Base-by-base conservation (phyloP, 2,113 vertebrate species). In the Centropus bengalensis region DNA sequence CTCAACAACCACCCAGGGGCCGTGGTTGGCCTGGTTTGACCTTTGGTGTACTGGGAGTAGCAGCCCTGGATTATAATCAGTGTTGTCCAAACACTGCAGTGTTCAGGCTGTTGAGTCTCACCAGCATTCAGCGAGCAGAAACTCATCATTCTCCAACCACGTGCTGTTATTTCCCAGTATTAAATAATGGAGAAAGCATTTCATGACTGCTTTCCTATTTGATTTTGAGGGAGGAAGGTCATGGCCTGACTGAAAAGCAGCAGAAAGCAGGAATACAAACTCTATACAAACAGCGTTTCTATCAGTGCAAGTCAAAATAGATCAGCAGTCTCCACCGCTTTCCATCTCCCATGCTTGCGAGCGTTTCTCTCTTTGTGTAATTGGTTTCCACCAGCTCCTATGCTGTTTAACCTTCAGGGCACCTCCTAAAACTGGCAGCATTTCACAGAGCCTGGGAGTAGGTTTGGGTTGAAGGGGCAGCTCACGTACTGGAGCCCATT, bases 71-170 rank as follows among this genome's bases (percentile, higher is more conserved):
- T 55, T 51, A 18, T 9, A 4, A 28, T 69, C 68, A 44, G 0
- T 0, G 0, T 14, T 55, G 49, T 10, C 18, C 58, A 68, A 6
- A 23, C 1, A 3, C 3, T 67, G 56, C 24, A 0, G 1, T 0
- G 2, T 10, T 71, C 58, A 52, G 77, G 15, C 17, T 0, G 1
- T 56, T 0, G 0, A 8, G 8, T 42, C 1, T 55, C 67, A 5
- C 21, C 1, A 0, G 23, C 16, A 5, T 38, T 36, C 33, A 23
- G 56, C 33, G 11, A 32, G 28, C 49, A 76, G 67, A 67, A 59
- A 2, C 2, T 6, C 14, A 1, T 33, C 0, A 0, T 11, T 66
- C 3, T 8, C 42, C 19, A 4, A 42, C 59, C 10, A 2, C 4
- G 0, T 8, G 0, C 52, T 18, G 19, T 21, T 68, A 2, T 8